phyloP scores from a whole-genome alignment of 2,888 invertebrate species.

The Hemaris fuciformis region DNA sequence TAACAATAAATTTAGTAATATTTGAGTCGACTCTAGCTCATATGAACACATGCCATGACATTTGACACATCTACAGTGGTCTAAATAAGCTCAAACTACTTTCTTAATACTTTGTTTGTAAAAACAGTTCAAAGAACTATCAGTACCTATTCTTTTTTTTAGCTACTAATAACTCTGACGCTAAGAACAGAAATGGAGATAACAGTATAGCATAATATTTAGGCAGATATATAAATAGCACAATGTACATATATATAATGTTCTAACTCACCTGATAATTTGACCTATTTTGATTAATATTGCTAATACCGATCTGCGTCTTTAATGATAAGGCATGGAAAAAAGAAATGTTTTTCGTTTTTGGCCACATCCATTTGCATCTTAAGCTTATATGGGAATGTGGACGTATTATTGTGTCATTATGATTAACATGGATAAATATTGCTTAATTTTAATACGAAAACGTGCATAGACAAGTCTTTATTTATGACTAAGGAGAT shows the following conservation, averaged over 20 bases:
- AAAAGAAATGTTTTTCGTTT: not conserved
- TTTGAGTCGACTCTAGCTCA: too few relatives aligned
- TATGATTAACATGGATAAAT: not conserved
- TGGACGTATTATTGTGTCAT: not conserved
- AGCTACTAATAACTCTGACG: too few relatives aligned
- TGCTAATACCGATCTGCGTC: constrained; percentile 7
- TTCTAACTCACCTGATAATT: constrained; percentile 5
- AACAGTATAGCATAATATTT: not conserved
- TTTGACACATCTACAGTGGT: too few relatives aligned
- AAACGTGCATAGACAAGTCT: too few relatives aligned
- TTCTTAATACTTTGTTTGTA: too few relatives aligned
- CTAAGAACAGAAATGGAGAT: not conserved
- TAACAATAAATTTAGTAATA: too few relatives aligned
- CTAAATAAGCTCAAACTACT: too few relatives aligned
- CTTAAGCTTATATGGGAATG: not conserved
- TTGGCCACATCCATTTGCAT: not conserved
- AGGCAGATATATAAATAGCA: not conserved
- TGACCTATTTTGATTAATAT: constrained; percentile 3
- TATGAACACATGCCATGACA: too few relatives aligned
- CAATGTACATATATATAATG: not conserved
- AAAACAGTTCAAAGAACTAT: too few relatives aligned
- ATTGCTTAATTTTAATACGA: too few relatives aligned
- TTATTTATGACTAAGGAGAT: too few relatives aligned
- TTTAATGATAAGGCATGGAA: not conserved
- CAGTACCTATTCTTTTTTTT: too few relatives aligned